A percentile compares a stretch with the other conserved stretches of the same genome.
phyloP scores from a whole-genome alignment of 2,888 invertebrate genomes.

The Synanthedon myopaeformis region DNA sequence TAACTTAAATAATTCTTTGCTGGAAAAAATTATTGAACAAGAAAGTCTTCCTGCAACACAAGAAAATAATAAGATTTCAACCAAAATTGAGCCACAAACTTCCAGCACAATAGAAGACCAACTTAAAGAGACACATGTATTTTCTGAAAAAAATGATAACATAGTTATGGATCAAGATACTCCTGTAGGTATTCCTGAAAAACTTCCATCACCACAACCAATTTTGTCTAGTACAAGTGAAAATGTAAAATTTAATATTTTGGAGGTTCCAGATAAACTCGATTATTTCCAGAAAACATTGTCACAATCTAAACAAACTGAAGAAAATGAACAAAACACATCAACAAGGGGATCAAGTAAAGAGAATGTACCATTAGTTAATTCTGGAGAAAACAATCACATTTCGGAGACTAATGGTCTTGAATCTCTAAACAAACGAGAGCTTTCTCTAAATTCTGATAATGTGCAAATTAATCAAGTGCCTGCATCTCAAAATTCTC shows the following conservation, averaged over 20 bases:
- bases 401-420: background rate
- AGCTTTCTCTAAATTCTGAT: background rate
- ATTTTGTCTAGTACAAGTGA: conserved; percentile 14
- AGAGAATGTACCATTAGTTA: background rate
- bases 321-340: conserved; percentile 25
- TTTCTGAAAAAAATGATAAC: background rate
- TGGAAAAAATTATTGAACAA: background rate
- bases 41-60: background rate
- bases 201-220: conserved; percentile 12
- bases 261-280: conserved; percentile 24
- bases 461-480: background rate
- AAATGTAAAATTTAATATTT: conserved; percentile 9
- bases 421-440: background rate
- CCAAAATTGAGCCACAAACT: no score
- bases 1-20: background rate
- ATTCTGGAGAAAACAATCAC: background rate
- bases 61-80: no score
- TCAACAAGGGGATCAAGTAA: conserved; percentile 8
- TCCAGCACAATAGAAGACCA: no score
- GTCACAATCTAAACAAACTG: conserved; percentile 16
- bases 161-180: conserved; percentile 2
- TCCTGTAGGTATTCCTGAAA: conserved; percentile 2
- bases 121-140: background rate
- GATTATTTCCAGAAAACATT: conserved; percentile 18
- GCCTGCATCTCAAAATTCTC: background rate